Evolutionary conservation across 2,888 invertebrate genomes (phyloP).

Genomic region (Eucera pruinosa): DNA sequence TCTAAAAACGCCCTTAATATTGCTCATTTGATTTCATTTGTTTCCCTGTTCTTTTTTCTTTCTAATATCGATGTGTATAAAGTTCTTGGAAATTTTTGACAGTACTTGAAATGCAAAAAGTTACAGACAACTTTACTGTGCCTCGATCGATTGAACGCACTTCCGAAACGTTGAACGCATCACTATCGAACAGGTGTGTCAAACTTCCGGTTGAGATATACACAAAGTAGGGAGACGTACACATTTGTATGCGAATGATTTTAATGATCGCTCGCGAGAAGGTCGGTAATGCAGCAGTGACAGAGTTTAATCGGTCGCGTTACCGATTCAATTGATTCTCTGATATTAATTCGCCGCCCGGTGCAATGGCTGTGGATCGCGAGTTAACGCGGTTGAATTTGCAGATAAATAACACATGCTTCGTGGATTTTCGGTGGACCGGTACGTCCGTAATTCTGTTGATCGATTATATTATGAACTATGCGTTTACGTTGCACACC

Average conservation of each 20-base stretch:
- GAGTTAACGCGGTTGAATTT: conserved; percentile 57
- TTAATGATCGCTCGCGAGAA: conserved; percentile 49
- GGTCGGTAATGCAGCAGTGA: conserved; percentile 55
- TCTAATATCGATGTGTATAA: no score
- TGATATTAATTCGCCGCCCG: conserved; percentile 54
- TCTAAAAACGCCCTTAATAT: no score
- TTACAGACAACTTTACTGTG: no score
- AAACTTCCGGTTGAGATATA: background rate
- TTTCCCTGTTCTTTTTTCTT: no score
- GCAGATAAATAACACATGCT: conserved; percentile 51
- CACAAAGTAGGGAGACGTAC: background rate
- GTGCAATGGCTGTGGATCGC: conserved; percentile 31
- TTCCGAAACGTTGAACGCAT: background rate
- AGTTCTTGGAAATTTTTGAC: no score
- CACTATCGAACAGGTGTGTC: background rate
- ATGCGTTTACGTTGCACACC: background rate
- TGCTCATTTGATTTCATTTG: no score
- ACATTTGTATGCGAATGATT: conserved; percentile 33
- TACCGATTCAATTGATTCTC: conserved; percentile 59
- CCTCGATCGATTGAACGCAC: background rate
- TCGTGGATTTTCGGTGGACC: conserved; percentile 15
- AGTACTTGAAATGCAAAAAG: no score
- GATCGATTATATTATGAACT: conserved; percentile 22
- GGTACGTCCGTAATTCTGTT: conserved; percentile 27
- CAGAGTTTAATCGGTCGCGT: conserved; percentile 54